Evolutionary conservation across 2,797 vertebrate species (phyloP).

Genomic region (Rhinophrynus dorsalis): DNA sequence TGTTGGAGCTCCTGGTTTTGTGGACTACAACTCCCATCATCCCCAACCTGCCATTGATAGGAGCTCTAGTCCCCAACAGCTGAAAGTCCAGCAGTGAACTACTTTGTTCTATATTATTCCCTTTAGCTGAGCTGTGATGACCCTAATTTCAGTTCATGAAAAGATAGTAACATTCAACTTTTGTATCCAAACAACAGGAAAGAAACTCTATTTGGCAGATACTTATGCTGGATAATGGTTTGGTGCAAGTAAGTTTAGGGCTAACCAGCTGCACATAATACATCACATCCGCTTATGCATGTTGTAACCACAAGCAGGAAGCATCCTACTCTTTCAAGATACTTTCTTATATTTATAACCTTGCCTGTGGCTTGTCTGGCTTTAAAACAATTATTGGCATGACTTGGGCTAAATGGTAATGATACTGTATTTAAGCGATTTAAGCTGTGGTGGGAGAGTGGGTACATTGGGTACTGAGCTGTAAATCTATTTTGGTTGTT

Average conservation of each 20-base stretch:
- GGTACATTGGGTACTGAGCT: not conserved
- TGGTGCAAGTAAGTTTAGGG: not conserved
- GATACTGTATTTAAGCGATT: conserved; percentile 68
- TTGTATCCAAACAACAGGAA: conserved; percentile 38
- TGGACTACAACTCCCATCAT: too few relatives aligned
- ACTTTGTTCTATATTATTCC: too few relatives aligned
- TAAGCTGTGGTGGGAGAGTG: conserved; percentile 57
- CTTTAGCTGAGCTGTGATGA: not conserved
- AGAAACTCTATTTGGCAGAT: conserved; percentile 41
- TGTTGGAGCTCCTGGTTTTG: too few relatives aligned
- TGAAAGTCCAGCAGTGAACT: too few relatives aligned
- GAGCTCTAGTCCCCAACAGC: too few relatives aligned
- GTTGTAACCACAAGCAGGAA: conserved; percentile 69
- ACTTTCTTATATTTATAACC: conserved; percentile 71
- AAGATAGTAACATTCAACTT: conserved; percentile 26
- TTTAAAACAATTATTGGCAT: conserved; percentile 59
- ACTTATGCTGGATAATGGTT: conserved; percentile 36
- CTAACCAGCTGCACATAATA: conserved; percentile 26
- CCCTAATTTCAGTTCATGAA: conserved; percentile 11
- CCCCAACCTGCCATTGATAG: too few relatives aligned
- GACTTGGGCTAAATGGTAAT: conserved; percentile 70
- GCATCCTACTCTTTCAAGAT: conserved; percentile 61
- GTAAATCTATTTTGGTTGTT: conserved; percentile 14
- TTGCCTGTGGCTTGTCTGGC: conserved; percentile 59
- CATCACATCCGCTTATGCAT: conserved; percentile 40